A percentile compares a stretch with the other conserved stretches of the same genome.
phyloP scores from a whole-genome alignment of 2,888 invertebrate genomes.

The Epinotia nisella region DNA sequence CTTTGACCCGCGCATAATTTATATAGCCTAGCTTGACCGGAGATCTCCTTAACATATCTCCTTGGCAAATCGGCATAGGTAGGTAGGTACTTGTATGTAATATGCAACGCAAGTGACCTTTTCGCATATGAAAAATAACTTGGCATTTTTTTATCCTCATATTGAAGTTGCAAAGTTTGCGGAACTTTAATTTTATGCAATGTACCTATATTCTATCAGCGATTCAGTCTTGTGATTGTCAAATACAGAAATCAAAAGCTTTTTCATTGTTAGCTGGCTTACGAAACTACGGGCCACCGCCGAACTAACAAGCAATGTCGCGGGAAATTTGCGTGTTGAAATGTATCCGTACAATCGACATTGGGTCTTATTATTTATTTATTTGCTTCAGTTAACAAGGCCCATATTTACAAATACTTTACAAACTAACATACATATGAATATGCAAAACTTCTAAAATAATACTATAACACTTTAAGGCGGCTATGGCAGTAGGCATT shows the following conservation, averaged over 20 bases:
- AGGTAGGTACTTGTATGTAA: not conserved
- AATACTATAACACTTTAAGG: too few relatives aligned
- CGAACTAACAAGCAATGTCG: constrained; percentile 31
- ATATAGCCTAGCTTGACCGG: not conserved
- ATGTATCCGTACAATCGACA: constrained; percentile 2
- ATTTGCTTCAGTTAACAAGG: too few relatives aligned
- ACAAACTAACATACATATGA: too few relatives aligned
- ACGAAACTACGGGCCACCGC: constrained; percentile 21
- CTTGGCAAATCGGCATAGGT: not conserved
- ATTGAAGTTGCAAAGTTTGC: not conserved
- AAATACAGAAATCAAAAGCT: constrained; percentile 12
- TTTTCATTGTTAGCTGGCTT: constrained; percentile 21
- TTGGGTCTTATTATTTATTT: too few relatives aligned
- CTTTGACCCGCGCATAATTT: too few relatives aligned
- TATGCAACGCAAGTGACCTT: constrained; percentile 22
- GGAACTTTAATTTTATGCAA: constrained; percentile 3
- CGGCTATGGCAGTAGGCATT: not conserved
- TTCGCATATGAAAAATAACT: constrained; percentile 24
- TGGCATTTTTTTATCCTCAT: constrained; percentile 9
- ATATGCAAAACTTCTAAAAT: too few relatives aligned
- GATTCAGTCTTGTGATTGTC: constrained; percentile 6
- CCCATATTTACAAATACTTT: too few relatives aligned
- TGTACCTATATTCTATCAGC: not conserved
- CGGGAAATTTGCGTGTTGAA: constrained; percentile 38
- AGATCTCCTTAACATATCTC: not conserved